A percentile compares a stretch with the other conserved stretches of the same genome.
These are phyloP conservation scores for Busseola fusca DNA, from an alignment of 2,888 invertebrate genomes.

Conservation along the genomic window DNA sequence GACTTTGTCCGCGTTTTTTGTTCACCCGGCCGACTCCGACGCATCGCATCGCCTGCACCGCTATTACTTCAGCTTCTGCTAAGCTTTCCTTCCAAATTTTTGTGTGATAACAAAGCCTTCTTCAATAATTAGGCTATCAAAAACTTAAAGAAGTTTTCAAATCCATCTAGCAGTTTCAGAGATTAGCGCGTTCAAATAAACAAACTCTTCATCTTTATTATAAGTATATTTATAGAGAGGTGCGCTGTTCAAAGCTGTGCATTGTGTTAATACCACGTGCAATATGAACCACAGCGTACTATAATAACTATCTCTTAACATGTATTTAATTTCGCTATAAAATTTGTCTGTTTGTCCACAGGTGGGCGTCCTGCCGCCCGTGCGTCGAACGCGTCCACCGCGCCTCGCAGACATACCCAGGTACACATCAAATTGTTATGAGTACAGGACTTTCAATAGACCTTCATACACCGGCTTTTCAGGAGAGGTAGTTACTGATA, in stretches of 20 bases:
- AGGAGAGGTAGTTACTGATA: background rate
- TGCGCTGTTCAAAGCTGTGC: background rate
- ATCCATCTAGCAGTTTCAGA: too few relatives aligned
- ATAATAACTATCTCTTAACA: background rate
- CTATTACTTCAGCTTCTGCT: too few relatives aligned
- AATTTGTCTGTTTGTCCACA: constrained; percentile 60
- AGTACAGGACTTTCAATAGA: background rate
- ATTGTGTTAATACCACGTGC: background rate
- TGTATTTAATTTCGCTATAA: background rate
- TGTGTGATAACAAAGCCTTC: too few relatives aligned
- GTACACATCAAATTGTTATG: constrained; percentile 58
- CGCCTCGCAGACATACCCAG: constrained; percentile 85
- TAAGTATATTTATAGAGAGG: too few relatives aligned
- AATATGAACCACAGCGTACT: background rate
- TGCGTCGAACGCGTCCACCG: constrained; percentile 78
- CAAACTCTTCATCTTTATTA: too few relatives aligned
- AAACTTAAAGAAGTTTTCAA: too few relatives aligned
- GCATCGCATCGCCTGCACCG: too few relatives aligned
- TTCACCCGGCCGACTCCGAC: too few relatives aligned
- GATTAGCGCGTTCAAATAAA: too few relatives aligned
- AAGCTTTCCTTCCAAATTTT: too few relatives aligned
- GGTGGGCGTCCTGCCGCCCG: constrained; percentile 80
- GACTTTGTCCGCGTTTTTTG: too few relatives aligned
- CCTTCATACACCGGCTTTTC: background rate
- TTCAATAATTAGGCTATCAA: too few relatives aligned